phyloP scores from a whole-genome alignment of 2,113 vertebrate species.

The Hemibates koningsi region DNA sequence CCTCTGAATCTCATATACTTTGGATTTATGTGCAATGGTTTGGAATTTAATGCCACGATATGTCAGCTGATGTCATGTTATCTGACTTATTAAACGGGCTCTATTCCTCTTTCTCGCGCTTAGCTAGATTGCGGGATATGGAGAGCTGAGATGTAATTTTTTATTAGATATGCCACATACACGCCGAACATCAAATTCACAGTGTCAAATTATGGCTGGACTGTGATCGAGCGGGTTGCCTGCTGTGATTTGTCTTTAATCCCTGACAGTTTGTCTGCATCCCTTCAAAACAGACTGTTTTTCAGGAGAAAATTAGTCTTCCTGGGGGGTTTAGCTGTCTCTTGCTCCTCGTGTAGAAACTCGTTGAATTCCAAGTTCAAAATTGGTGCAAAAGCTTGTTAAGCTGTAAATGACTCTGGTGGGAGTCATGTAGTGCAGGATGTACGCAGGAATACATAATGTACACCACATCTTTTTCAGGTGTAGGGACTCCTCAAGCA shows the following conservation, averaged over 20 bases:
- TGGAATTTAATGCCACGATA: slow-evolving; percentile 27
- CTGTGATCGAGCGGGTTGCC: not conserved
- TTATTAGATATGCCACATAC: not conserved
- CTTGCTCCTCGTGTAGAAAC: not conserved
- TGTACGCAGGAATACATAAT: not conserved
- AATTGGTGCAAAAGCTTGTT: not conserved
- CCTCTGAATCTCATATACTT: not conserved
- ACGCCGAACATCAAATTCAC: not conserved
- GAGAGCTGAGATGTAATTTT: slow-evolving; percentile 5
- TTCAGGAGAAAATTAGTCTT: not conserved
- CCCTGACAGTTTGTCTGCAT: not conserved
- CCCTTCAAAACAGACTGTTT: not conserved
- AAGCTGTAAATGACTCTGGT: not conserved
- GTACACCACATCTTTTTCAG: not conserved
- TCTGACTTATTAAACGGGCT: slow-evolving; percentile 20
- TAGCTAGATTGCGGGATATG: not conserved
- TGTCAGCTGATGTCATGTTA: slow-evolving; percentile 30
- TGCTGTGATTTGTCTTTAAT: slow-evolving; percentile 5
- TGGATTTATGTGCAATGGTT: slow-evolving; percentile 29
- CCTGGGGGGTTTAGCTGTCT: not conserved
- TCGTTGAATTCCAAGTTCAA: not conserved
- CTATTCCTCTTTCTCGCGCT: not conserved
- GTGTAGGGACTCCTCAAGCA: not conserved
- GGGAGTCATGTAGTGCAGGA: not conserved
- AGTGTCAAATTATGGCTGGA: not conserved